These are phyloP conservation scores for Tangara arthus DNA, from an alignment of 2,797 vertebrate species.

Conservation along the genomic window DNA sequence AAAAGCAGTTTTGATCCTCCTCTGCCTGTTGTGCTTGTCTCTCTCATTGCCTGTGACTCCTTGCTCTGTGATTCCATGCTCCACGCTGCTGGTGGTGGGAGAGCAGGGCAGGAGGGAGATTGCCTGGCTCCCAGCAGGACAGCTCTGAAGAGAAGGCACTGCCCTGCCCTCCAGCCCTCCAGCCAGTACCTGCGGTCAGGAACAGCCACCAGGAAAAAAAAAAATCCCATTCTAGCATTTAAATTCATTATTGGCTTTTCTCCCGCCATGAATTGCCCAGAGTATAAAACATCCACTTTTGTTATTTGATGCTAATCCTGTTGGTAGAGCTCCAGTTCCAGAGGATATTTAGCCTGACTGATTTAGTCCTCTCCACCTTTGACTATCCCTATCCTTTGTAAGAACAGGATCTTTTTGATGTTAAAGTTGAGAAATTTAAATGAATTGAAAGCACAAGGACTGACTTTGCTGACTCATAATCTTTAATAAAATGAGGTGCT, in stretches of 20 bases:
- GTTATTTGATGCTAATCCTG: conserved; percentile 69
- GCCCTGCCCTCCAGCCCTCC: neutral
- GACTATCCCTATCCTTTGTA: neutral
- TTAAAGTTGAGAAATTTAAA: conserved; percentile 1
- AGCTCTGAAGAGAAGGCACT: neutral
- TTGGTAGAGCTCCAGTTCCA: neutral
- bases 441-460: neutral
- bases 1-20: neutral
- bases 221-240: neutral
- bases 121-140: neutral
- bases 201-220: neutral
- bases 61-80: neutral
- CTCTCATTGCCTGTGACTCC: neutral
- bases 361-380: conserved; percentile 4
- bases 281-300: conserved; percentile 60
- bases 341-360: conserved; percentile 30
- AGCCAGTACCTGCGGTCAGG: neutral
- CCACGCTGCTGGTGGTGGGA: neutral
- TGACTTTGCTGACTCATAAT: neutral
- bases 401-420: neutral
- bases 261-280: neutral
- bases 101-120: neutral
- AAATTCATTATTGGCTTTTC: conserved; percentile 19
- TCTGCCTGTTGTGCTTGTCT: neutral
- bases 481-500: neutral